Conservation (phyloP, 2,113 vertebrate genomes). For the Pygoscelis antarcticus region DNA sequence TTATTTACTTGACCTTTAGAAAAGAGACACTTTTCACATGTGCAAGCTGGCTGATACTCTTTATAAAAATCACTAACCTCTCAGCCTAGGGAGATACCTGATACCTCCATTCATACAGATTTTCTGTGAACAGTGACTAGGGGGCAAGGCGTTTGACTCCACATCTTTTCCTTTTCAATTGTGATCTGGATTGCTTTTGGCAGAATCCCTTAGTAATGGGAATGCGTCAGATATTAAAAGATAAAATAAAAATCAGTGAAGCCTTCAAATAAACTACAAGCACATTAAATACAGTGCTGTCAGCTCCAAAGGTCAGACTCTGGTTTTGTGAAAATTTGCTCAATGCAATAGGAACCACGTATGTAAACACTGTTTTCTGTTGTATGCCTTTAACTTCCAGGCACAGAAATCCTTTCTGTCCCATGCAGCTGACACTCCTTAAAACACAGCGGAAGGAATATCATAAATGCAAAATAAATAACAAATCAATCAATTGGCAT, state of each 20-base stretch:
- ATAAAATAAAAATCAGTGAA: constrained; percentile 36
- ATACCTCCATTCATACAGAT: not conserved
- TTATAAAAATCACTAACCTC: not conserved
- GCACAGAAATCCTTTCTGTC: constrained; percentile 12
- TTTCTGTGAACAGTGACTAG: not conserved
- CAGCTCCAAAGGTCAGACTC: constrained; percentile 62
- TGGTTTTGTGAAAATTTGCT: not conserved
- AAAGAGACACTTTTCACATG: not conserved
- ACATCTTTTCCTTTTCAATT: not conserved
- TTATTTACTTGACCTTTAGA: constrained; percentile 13
- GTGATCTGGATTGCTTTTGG: not conserved
- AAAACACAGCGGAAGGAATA: not conserved
- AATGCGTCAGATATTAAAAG: not conserved
- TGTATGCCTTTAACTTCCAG: constrained; percentile 21
- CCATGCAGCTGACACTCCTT: constrained; percentile 8
- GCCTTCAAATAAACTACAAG: constrained; percentile 25
- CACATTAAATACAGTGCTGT: constrained; percentile 15
- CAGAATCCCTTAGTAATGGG: not conserved
- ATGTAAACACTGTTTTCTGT: constrained; percentile 4
- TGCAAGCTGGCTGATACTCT: not conserved
- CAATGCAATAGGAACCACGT: not conserved
- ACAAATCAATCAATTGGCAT: not conserved
- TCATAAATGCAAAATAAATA: not conserved
- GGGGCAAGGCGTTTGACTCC: not conserved
- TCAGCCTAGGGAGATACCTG: not conserved